Percentiles rank a stretch among this genome's conserved stretches.
Conservation (phyloP, 2,797 vertebrate genomes). For the Takifugu rubripes region DNA sequence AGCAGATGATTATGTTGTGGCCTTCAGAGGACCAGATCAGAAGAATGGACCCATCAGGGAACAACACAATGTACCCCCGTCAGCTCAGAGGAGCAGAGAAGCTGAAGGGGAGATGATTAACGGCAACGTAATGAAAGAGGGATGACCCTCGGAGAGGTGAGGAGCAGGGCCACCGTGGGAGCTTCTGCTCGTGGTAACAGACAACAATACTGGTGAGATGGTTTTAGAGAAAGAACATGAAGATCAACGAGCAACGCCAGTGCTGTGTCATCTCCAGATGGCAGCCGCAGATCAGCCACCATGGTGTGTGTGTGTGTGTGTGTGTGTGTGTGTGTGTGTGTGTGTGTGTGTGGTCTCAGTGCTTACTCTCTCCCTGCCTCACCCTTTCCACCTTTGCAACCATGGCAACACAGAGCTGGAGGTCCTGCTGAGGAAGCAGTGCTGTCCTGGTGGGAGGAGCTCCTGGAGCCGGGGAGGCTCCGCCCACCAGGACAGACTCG, state of each 20-base stretch:
- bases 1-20: conserved; percentile 20
- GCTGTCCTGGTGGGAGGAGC: conserved; percentile 60
- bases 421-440: conserved; percentile 61
- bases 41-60: conserved; percentile 26
- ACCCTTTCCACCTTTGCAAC: conserved; percentile 79
- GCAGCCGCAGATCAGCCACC: conserved; percentile 40
- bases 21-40: background rate
- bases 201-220: conserved; percentile 9
- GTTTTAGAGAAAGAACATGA: conserved; percentile 3
- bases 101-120: conserved; percentile 6
- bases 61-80: conserved; percentile 45
- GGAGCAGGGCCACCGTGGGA: conserved; percentile 43
- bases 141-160: conserved; percentile 22
- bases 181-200: conserved; percentile 30
- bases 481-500: too few species aligned
- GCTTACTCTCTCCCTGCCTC: conserved; percentile 49
- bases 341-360: conserved; percentile 30
- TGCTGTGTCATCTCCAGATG: conserved; percentile 68
- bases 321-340: conserved; percentile 21
- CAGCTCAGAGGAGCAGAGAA: conserved; percentile 22
- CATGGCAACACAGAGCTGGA: conserved; percentile 77
- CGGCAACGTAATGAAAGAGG: too few species aligned
- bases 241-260: conserved; percentile 27
- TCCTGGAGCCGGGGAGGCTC: background rate
- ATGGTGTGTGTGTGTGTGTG: background rate